These are phyloP conservation scores for Atrichornis clamosus DNA, from an alignment of 2,113 vertebrate genomes.

Conservation along the genomic window DNA sequence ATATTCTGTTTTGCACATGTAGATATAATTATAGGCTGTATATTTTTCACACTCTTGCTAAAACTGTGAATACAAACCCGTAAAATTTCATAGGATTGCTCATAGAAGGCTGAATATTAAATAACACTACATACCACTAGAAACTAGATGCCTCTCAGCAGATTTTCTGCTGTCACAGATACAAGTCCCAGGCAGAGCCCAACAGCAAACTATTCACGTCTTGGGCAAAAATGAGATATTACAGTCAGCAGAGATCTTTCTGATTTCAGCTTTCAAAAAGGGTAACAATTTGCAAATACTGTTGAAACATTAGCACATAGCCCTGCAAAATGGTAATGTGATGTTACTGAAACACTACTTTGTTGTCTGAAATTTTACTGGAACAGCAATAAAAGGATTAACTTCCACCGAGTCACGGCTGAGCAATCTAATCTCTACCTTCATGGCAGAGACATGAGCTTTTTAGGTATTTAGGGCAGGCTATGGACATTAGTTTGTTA, in stretches of 20 bases:
- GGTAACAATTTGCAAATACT: not conserved
- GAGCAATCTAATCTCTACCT: constrained; percentile 3
- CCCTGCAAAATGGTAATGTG: not conserved
- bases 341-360: not conserved
- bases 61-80: not conserved
- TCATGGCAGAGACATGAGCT: not conserved
- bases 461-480: constrained; percentile 9
- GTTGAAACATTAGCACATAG: not conserved
- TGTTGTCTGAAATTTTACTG: not conserved
- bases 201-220: not conserved
- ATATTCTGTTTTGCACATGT: not conserved
- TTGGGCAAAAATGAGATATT: not conserved
- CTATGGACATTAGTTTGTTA: not conserved
- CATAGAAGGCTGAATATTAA: not conserved
- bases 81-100: not conserved
- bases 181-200: not conserved
- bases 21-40: not conserved
- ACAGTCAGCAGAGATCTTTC: not conserved
- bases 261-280: not conserved
- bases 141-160: not conserved
- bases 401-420: not conserved
- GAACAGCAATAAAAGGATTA: constrained; percentile 33
- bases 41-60: not conserved
- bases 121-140: not conserved
- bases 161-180: not conserved